phyloP scores from a whole-genome alignment of 2,797 vertebrate genomes.

The Acrossocheilus wenchowensis region DNA sequence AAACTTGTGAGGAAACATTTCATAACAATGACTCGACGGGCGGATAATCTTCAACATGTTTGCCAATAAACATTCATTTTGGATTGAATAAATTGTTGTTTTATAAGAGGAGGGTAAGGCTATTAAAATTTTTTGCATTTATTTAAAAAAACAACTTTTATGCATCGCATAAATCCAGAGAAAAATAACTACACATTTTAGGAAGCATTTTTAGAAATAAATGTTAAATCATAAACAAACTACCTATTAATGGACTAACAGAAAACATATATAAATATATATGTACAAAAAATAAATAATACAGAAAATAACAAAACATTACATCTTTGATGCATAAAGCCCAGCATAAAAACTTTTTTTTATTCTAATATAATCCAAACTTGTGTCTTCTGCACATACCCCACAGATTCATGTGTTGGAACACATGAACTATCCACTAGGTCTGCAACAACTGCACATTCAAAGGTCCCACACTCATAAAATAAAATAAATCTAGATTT shows the following conservation, averaged over 20 bases:
- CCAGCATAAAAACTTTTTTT: neutral
- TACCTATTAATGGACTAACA: neutral
- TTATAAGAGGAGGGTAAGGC: neutral
- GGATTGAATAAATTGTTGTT: neutral
- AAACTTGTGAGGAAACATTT: neutral
- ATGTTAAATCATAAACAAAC: neutral
- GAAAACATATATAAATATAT: neutral
- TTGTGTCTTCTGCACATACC: neutral
- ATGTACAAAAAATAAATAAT: neutral
- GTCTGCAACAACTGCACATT: neutral
- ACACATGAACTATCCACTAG: neutral
- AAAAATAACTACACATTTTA: conserved; percentile 5
- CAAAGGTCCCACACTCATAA: neutral
- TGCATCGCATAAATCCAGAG: neutral
- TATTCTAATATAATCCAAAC: neutral
- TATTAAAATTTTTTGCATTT: neutral
- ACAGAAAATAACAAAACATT: neutral
- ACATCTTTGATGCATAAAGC: neutral
- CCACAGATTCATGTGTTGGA: neutral
- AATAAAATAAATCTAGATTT: neutral
- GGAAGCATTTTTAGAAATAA: neutral
- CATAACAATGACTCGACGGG: neutral
- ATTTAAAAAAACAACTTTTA: neutral
- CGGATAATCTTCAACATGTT: neutral
- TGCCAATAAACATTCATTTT: neutral